phyloP scores from a whole-genome alignment of 2,888 invertebrate genomes.

The Cryptosula pallasiana region DNA sequence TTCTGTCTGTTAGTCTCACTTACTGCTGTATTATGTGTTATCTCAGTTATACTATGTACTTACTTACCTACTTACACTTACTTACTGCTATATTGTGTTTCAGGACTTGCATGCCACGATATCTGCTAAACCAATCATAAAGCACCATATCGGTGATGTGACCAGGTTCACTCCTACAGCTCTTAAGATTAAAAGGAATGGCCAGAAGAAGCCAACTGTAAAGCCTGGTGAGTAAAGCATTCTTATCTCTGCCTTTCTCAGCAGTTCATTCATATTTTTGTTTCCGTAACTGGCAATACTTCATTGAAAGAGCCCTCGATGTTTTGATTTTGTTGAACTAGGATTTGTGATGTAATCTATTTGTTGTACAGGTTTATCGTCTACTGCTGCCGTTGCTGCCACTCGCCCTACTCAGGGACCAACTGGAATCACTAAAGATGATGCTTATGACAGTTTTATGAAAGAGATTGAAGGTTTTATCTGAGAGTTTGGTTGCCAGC shows the following conservation, averaged over 20 bases:
- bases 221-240: constrained; percentile 5
- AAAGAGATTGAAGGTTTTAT: constrained; percentile 92
- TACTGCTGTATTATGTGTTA: no score
- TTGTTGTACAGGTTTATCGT: background rate
- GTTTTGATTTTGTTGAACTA: no score
- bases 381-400: background rate
- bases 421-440: constrained; percentile 72
- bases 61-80: no score
- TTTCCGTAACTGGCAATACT: no score
- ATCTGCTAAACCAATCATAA: constrained; percentile 92
- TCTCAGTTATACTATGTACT: no score
- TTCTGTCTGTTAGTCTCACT: no score
- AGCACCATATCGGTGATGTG: constrained; percentile 64
- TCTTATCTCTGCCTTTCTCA: no score
- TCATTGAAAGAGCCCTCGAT: no score
- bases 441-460: constrained; percentile 98
- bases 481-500: constrained; percentile 50
- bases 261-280: no score
- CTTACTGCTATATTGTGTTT: background rate
- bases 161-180: constrained; percentile 92
- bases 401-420: background rate
- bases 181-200: constrained; percentile 81
- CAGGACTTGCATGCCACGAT: constrained; percentile 66
- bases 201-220: constrained; percentile 55
- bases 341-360: background rate